These are phyloP conservation scores for Pseudochirops cupreus DNA, from an alignment of 2,797 vertebrate genomes.

Conservation along the genomic window DNA sequence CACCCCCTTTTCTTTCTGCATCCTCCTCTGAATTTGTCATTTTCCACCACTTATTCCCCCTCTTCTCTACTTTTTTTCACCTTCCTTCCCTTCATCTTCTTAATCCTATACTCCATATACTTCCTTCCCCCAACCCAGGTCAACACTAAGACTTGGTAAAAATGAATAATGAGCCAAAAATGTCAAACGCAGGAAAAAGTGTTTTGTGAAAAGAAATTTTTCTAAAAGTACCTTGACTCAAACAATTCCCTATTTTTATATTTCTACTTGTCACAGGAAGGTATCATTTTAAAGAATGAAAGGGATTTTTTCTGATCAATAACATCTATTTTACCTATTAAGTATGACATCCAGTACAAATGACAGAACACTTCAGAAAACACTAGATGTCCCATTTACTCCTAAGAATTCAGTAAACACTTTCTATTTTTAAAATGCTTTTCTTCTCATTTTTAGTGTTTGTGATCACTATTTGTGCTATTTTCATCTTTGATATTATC, in stretches of 20 bases:
- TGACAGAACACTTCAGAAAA: slow-evolving; percentile 87
- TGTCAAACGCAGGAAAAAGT: slow-evolving; percentile 50
- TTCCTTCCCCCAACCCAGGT: slow-evolving; percentile 43
- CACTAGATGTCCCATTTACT: slow-evolving; percentile 87
- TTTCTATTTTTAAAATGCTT: slow-evolving; percentile 82
- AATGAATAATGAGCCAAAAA: slow-evolving; percentile 63
- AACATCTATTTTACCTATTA: slow-evolving; percentile 89
- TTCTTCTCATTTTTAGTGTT: slow-evolving; percentile 87
- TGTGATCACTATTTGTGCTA: slow-evolving; percentile 80
- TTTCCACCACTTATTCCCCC: background rate
- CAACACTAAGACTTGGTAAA: slow-evolving; percentile 32
- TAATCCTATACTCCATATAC: background rate
- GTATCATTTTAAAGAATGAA: slow-evolving; percentile 26
- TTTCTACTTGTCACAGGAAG: slow-evolving; percentile 48
- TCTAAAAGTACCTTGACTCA: slow-evolving; percentile 48
- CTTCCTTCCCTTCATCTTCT: slow-evolving; percentile 4
- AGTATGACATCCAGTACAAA: slow-evolving; percentile 89
- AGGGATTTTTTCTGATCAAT: slow-evolving; percentile 87
- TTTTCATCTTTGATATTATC: slow-evolving; percentile 40
- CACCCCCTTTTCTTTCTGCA: no score
- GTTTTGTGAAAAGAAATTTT: slow-evolving; percentile 50
- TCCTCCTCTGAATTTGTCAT: background rate
- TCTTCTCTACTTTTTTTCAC: background rate
- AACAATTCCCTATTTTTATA: slow-evolving; percentile 39
- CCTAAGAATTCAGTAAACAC: slow-evolving; percentile 86